phyloP scores from a whole-genome alignment of 2,113 vertebrate species.

The Epinephelus cyanopodus region DNA sequence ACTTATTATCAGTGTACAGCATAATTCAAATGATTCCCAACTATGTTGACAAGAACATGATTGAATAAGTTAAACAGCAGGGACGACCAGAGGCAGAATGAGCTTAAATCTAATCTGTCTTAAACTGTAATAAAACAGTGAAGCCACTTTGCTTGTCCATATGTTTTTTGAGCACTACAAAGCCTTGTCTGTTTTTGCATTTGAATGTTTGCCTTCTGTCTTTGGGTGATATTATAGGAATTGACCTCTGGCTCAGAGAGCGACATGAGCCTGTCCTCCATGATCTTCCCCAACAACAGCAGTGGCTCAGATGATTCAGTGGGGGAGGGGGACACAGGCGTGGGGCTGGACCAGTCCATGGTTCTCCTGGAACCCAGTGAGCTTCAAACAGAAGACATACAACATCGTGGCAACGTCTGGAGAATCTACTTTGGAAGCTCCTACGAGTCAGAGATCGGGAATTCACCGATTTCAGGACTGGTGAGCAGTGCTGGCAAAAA shows the following conservation, averaged over 20 bases:
- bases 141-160: not conserved
- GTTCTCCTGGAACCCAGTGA: constrained; percentile 87
- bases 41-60: constrained; percentile 21
- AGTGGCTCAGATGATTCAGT: constrained; percentile 94
- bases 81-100: not conserved
- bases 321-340: constrained; percentile 86
- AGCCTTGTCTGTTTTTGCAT: not conserved
- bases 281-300: constrained; percentile 96
- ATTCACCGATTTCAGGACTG: constrained; percentile 88
- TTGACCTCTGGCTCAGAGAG: constrained; percentile 91
- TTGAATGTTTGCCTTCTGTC: not conserved
- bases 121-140: constrained; percentile 10
- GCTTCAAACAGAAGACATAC: constrained; percentile 83
- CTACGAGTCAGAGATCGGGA: constrained; percentile 92
- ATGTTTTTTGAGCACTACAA: not conserved
- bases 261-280: constrained; percentile 95
- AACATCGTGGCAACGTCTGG: constrained; percentile 88
- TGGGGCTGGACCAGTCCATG: constrained; percentile 88
- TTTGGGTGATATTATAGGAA: constrained; percentile 83
- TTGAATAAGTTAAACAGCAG: constrained; percentile 17
- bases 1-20: constrained; percentile 22
- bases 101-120: not conserved
- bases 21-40: constrained; percentile 31
- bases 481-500: constrained; percentile 73
- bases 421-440: constrained; percentile 98